Conservation (phyloP, 35 echinoderm and acorn worm species). For the Stichopus chloronotus region DNA sequence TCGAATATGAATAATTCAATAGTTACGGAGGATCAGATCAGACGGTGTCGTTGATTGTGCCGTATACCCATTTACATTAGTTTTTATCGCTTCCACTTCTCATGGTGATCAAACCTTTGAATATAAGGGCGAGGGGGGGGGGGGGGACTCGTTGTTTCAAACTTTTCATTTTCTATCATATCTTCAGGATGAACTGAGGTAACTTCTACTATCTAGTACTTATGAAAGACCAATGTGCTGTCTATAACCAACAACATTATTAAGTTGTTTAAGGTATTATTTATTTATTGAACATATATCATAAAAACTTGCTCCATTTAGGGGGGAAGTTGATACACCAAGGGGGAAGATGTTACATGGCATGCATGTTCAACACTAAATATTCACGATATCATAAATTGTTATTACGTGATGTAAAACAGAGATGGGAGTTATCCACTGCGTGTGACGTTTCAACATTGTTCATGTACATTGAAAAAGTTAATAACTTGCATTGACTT, state of each 20-base stretch:
- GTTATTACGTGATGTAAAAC: background rate
- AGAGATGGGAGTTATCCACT: background rate
- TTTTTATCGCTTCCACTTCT: too few relatives aligned
- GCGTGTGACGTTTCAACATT: too few relatives aligned
- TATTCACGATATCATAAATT: background rate
- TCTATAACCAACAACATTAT: background rate
- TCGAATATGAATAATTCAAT: too few relatives aligned
- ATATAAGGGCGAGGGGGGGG: too few relatives aligned
- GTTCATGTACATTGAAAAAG: background rate
- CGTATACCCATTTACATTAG: too few relatives aligned
- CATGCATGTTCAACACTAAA: background rate
- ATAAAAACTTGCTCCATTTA: background rate
- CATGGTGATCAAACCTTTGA: too few relatives aligned
- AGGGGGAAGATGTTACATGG: background rate
- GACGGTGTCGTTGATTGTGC: too few relatives aligned
- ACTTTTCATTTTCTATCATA: background rate
- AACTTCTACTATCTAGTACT: background rate
- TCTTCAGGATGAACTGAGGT: background rate
- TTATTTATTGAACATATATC: background rate
- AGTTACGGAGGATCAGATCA: too few relatives aligned
- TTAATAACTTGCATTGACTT: background rate
- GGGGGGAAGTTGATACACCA: background rate
- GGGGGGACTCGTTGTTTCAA: too few relatives aligned
- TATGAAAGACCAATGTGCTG: background rate
- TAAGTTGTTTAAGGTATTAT: background rate